These are phyloP conservation scores for Sterna hirundo DNA, from an alignment of 2,113 vertebrate species.

Conservation along the genomic window DNA sequence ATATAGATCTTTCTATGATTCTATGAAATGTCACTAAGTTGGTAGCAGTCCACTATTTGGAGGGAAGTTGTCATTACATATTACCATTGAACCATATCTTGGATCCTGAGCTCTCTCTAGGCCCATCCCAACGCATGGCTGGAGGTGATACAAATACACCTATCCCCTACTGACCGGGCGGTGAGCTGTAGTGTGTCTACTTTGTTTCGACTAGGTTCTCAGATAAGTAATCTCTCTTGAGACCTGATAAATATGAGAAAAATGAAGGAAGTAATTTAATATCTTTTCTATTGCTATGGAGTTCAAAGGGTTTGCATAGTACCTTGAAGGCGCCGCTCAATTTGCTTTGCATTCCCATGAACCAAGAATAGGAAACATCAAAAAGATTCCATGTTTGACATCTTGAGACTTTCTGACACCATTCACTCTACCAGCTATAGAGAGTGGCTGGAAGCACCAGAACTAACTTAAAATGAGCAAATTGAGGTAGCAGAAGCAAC, in stretches of 20 bases:
- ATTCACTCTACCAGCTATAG: neutral
- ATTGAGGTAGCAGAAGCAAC: neutral
- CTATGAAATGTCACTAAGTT: neutral
- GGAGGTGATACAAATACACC: neutral
- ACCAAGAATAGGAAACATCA: neutral
- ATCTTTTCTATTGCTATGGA: neutral
- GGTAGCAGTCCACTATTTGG: neutral
- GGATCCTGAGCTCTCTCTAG: neutral
- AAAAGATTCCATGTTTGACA: neutral
- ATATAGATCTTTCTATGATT: neutral
- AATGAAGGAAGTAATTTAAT: neutral
- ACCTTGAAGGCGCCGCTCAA: neutral
- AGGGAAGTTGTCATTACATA: neutral
- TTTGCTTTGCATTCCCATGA: neutral
- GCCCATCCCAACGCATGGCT: neutral
- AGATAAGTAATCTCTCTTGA: constrained; percentile 35
- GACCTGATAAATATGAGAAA: neutral
- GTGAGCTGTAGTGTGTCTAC: neutral
- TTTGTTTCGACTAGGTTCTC: neutral
- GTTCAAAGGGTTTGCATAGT: neutral
- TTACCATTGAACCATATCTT: neutral
- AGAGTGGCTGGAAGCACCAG: neutral
- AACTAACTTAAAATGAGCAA: neutral
- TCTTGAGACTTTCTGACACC: neutral
- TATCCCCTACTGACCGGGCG: neutral